Percentiles rank a stretch among this genome's conserved stretches.
Evolutionary conservation across 2,797 vertebrate genomes (phyloP).

Genomic region (Epinephelus coioides): DNA sequence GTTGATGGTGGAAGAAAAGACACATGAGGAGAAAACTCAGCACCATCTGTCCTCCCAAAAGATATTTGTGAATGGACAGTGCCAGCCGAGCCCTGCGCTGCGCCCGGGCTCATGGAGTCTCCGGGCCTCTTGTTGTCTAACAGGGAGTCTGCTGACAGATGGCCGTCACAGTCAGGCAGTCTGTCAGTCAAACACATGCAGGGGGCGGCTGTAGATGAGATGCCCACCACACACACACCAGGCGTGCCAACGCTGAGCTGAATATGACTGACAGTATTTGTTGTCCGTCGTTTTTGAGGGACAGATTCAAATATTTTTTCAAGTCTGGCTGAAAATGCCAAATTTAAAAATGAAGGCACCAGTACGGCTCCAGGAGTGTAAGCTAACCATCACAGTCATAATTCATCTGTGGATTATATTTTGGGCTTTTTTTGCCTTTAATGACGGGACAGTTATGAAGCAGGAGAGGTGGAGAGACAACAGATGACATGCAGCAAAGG

Average conservation of each 20-base stretch:
- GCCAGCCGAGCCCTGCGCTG: slow-evolving; percentile 45
- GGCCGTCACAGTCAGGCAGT: slow-evolving; percentile 71
- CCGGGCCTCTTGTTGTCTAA: slow-evolving; percentile 68
- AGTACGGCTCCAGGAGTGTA: too few species aligned
- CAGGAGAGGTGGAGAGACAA: too few species aligned
- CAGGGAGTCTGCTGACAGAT: slow-evolving; percentile 77
- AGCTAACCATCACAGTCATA: too few species aligned
- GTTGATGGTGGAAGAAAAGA: slow-evolving; percentile 63
- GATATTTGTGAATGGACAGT: slow-evolving; percentile 66
- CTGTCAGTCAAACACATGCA: slow-evolving; percentile 68
- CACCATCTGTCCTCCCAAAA: slow-evolving; percentile 79
- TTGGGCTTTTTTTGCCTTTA: too few species aligned
- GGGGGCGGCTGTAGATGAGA: slow-evolving; percentile 29
- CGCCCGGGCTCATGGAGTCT: slow-evolving; percentile 58
- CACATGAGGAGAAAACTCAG: slow-evolving; percentile 60
- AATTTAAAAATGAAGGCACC: too few species aligned
- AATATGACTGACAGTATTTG: neutral
- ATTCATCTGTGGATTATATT: too few species aligned
- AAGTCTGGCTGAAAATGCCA: neutral
- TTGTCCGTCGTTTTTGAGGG: neutral
- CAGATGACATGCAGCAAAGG: too few species aligned
- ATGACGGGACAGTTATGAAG: too few species aligned
- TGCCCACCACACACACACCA: slow-evolving; percentile 5
- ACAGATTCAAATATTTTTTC: neutral
- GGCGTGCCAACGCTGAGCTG: neutral